Base-by-base conservation (phyloP, 2,797 vertebrate species). In the Oryzias sinensis region DNA sequence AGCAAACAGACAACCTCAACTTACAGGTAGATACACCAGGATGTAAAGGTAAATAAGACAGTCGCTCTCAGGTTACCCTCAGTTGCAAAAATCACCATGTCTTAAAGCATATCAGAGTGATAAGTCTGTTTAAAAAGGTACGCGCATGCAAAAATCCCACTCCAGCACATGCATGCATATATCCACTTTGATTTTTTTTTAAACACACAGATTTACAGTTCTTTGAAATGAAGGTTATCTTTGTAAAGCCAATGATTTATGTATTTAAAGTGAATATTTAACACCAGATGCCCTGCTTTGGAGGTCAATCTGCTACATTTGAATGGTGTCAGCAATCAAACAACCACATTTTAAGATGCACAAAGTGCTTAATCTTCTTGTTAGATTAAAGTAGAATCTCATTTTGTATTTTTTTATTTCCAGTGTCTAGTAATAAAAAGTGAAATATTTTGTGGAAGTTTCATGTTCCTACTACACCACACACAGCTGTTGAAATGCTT, bases 1-100 rank as follows among this genome's bases (percentile, higher is more conserved):
- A 56, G 64, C 59, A 77, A 56, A 74, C 68, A 77, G 17, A 55
- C 73, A 65, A 53, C 50, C 58, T 74, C 25, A 44, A 25, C 22
- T 41, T 48, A 65, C 17, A 44, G 22, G 53, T 37, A 37, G 14
- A 53, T 52, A 55, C 60, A 71, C 40, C 58, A 62, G 60, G 57
- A 63, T 18, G 55, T 45, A 56, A 41, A 50, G 27, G 25, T 56
- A 49, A 43, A 40, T 22, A 63, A 16, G 33, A 45, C 48, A 56
- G 20, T 14, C 41, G n/a, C 42, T 43, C 37, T 17, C 0, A 52
- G 47, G 2, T 25, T 9, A 37, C 5, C 43, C 14, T 15, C 27
- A 20, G 22, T 46, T 27, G 43, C 24, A 44, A 14, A 41, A 13
- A 22, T 1, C 40, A 48, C 17, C 16, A 4, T 47, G 66, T 58